Evolutionary conservation across 2,888 invertebrate species (phyloP), one percentile per base, ranked within the genome.

Genomic region (Pemphredon lugubris): DNA sequence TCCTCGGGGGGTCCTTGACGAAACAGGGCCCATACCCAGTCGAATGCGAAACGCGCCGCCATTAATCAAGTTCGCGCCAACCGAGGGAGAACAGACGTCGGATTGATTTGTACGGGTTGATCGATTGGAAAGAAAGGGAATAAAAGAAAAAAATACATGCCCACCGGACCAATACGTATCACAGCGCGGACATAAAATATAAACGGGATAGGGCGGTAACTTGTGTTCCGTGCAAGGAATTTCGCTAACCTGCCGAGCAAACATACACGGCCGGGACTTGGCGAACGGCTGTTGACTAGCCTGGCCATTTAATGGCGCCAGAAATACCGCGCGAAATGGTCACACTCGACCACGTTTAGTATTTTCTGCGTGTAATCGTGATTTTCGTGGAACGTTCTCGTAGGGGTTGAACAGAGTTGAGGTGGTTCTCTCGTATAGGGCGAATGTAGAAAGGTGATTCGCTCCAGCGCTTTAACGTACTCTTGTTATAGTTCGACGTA

Each of bases 301-400:
- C 67, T 65, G 61, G 45, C 39, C 64, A 68, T 79, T 79, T 79
- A 79, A 79, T 79, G 78, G 81, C 72, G 78, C 69, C 71, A 75
- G 81, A 75, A 81, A 77, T 75, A 77, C 58, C 78, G 51, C 58
- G 58, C 26, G 58, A 65, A 69, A 80, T 61, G 75, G 74, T 79
- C 77, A 80, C 81, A 75, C 61, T 69, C 61, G 58, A 44, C 51
- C 53, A 64, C 58, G 40, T 59, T 73, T 66, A 45, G 42, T 61
- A 21, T 32, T 58, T 51, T 39, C 54, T 26, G 40, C 45, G 40
- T 50, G 57, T 53, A 60, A 42, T 32, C 32, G 45, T 20, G 16
- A 45, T 57, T 60, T 50, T 39, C 47, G 26, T 18, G 39, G 26
- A 18, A 9, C 13, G 21, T 21, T 39, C n/a, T 34, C 11, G 7